Evolutionary conservation across 2,113 vertebrate species (phyloP), one percentile per base, ranked within the genome.

Genomic region (Labrus mixtus): DNA sequence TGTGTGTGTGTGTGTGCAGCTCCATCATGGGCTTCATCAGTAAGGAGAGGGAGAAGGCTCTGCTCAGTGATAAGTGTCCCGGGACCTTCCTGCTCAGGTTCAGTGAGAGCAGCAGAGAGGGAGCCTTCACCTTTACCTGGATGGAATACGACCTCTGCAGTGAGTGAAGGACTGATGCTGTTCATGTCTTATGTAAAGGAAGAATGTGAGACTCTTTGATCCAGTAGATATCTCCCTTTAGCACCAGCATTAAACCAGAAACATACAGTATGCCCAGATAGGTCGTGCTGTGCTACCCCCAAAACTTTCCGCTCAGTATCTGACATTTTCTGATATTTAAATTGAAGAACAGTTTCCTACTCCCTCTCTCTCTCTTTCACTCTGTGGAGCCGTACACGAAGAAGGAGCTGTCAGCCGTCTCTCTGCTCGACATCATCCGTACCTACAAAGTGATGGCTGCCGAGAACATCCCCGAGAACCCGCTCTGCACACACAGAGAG

Each of bases 41-140:
- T 58, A 99, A 99, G 79, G 98, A 99, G 58, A 90, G 91, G 8
- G 97, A 98, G 65, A 96, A 95, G 0, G 87, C 84, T 0, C 81
- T 99, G 79, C 89, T 99, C 20, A 97, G 94, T 45, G 93, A 96
- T 63, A 96, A 95, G 78, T 92, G 78, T n/a, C 95, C 95, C 0
- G 97, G 98, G 0, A 99, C 97, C 0, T 99, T 99, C 91, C 92
- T 99, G 81, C 87, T 99, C 58, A 83, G 98, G 7, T 99, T 99
- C 93, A 99, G 98, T 0, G 98, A 99, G 93, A 99, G 98, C 93
- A 98, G 96, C 89, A 92, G 82, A 25, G 98, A 99, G 33, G 97
- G 98, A 23, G 98, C 97, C 17, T 97, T 99, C 93, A 99, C 98
- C 0, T 99, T 99, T 83, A 99, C 97, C 3, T 99, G 98, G 98